Evolutionary conservation across 2,888 invertebrate species (phyloP), one percentile per base, ranked within the genome.

Genomic region (Balanococcus diminutus): DNA sequence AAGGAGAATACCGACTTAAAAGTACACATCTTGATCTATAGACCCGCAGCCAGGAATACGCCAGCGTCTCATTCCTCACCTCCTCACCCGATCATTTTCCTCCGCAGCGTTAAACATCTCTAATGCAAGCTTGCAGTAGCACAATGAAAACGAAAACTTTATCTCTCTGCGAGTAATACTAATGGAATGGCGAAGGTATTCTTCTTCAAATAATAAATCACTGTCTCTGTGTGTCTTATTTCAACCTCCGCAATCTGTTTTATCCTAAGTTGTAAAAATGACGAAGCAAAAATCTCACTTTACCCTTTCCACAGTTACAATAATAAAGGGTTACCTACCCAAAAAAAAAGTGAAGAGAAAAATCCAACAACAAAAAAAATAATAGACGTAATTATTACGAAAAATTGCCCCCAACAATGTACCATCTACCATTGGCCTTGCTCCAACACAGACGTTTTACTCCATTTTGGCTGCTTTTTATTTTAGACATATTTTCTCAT

Each of bases 101-200:
- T 56, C 22, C 56, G 9, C 56, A 56, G 19, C 56, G 56, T 56
- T 56, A 56, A 56, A 56, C 56, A 56, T 56, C 56, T 56, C 56
- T 56, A 56, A 56, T 56, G 56, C 56, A 56, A 56, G 56, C 56
- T 56, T 56, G 6, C 22, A 6, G 56, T 22, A 56, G 36, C 75
- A 36, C 75, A 79, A 36, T 31, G 75, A 31, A 72, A 31, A 36
- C 75, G 67, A 67, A 79, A 79, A 79, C 75, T 79, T 79, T 79
- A 79, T 79, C 75, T 79, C 36, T 36, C 9, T 22, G 19, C 28
- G 19, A 36, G 75, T 79, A 79, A 79, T 79, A 79, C 75, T 79
- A 79, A 79, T 79, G 75, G 75, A 79, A 79, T 79, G 36, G 75
- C 75, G 36, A 79, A 79, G 75, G 75, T 79, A 79, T 79, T 79